Evolutionary conservation across 2,113 vertebrate genomes (phyloP), one percentile per base, ranked within the genome.

Genomic region (Oncorhynchus masou): DNA sequence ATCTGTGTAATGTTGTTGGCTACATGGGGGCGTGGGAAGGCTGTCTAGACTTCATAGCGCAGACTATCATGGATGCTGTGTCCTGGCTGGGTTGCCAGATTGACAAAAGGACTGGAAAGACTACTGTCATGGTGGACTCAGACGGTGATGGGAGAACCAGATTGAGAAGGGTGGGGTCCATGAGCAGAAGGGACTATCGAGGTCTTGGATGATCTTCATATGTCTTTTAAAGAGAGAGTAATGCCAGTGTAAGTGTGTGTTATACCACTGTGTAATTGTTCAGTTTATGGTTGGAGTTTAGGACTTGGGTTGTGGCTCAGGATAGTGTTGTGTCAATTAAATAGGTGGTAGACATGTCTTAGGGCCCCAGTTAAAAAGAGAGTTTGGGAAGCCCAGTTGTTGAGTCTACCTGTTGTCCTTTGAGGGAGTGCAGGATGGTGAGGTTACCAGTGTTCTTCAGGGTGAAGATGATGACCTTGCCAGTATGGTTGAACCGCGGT

Each of bases 401-500:
- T 2, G 5, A 60, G 20, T 7, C 19, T 60, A 60, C 97, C 97
- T 98, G 97, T 69, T 96, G 90, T 0, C 98, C 98, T 65, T 86
- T 92, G 51, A 98, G 92, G 0, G 96, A 93, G 81, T 97, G 94
- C 77, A 96, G 94, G 81, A 99, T 96, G 76, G 92, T 95, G 77
- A 99, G 94, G 85, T 94, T 95, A 2, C 95, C 91, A 11, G 85
- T 93, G 88, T 91, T 94, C 88, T 92, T 94, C 93, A 99, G 95
- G 29, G 90, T 97, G 90, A 99, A 99, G 20, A 98, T 79, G 77
- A 99, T 95, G 68, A 96, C 97, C 64, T 99, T 99, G 59, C 98
- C 98, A 0, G 96, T 99, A 90, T 99, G 98, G 94, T 99, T 99
- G 92, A 98, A 99, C 12, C 98, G 91, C 4, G 98, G 98, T 0